Base-by-base conservation (phyloP, 2,797 vertebrate species). In the Gymnoscopelus microlampas region DNA sequence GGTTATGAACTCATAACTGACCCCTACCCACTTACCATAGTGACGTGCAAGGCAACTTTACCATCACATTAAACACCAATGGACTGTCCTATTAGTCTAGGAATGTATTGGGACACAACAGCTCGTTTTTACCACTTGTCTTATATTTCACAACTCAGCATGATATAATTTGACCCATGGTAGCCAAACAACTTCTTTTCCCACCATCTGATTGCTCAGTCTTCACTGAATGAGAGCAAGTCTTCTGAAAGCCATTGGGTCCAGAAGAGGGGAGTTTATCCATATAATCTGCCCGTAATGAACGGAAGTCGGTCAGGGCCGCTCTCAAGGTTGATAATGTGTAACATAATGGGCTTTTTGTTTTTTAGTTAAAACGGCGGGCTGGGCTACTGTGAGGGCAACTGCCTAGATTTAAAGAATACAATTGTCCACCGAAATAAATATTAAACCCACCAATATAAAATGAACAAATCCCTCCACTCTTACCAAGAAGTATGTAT, bases 281-380 rank as follows among this genome's bases (percentile, higher is more conserved):
- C 51, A 23, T 64, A n/a, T 64, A 54, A 64, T 64, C 62, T 64
- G 26, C 14, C n/a, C 11, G 51, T 64, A 64, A 64, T 64, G 62
- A 64, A 39, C 51, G 50, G 61, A 63, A 63, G 61, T 63, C n/a
- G 11, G 29, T 51, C 53, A 51, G 62, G n/a, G 29, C 50, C n/a
- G 8, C 51, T 64, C 62, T 39, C 50, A 12, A 51, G 62, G 19
- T 51, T 64, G 51, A 64, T 64, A 54, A 64, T 64, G 62, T 54
- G 62, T 5, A 53, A 32, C 62, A 64, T 54, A 64, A 64, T 54
- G 50, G 61, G 26, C 26, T 53, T 53, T 64, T 64, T 64, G 62
- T 39, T 29, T 64, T 35, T 19, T 12, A 10, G n/a, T 19, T 35
- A 32, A 39, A 64, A 35, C 32, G 6, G 7, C 6, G 8, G 39